Evolutionary conservation across 2,888 invertebrate genomes (phyloP), one percentile per base, ranked within the genome.

Genomic region (Eulithis prunata): DNA sequence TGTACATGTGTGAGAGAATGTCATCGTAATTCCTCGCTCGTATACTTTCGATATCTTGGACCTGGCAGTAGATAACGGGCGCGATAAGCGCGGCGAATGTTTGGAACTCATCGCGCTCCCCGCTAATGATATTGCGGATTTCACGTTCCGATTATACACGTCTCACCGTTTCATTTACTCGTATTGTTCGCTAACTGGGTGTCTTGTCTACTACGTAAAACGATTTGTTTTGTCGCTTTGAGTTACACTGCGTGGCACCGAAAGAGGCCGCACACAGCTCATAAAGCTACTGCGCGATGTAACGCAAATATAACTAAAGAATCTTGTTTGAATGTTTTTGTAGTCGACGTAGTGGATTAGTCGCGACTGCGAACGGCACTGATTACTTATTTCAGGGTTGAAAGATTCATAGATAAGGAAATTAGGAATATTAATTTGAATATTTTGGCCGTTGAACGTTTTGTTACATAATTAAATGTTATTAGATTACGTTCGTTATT

Each of bases 91-190:
- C 73, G 69, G 73, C 74, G 71, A 75, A 78, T 74, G 71, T 72
- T 76, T 66, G 66, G 70, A 70, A 70, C 70, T 77, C 75, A 63
- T 67, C 67, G 63, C 64, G 62, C 57, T 69, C 70, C 66, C 71
- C 71, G 55, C 75, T 78, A 78, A 79, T 78, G 77, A 78, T 74
- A 71, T 74, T 71, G 71, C 69, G 71, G 76, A 73, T 75, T 80
- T 78, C 68, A 75, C 71, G 67, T 46, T 12, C 56, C 60, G 46
- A 57, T 69, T 65, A 52, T 59, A 54, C 54, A 49, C 46, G 63
- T 63, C 38, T 47, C 53, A 52, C 56, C 62, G 47, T 62, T 65
- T 65, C 66, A 71, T 66, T 67, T 64, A 60, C 58, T 57, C 57
- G 49, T 63, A 69, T 67, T 67, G 69, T 71, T 65, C 64, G 60